Percentiles rank a stretch among this genome's conserved stretches.
These are phyloP conservation scores for Gadus macrocephalus DNA, from an alignment of 2,113 vertebrate species.

Conservation along the genomic window DNA sequence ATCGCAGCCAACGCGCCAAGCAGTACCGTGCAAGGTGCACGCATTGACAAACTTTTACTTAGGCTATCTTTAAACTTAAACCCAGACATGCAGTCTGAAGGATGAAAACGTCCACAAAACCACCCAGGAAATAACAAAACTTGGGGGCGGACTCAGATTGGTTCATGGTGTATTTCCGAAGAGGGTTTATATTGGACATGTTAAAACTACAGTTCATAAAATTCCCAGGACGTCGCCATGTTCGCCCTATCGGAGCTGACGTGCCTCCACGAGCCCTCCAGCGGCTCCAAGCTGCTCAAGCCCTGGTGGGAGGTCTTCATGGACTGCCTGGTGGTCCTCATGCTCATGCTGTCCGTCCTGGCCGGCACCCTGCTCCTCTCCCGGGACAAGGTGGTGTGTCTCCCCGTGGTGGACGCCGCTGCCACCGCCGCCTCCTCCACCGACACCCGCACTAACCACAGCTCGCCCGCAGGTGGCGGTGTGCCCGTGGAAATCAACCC, in stretches of 20 bases:
- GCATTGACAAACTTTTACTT: too few relatives aligned
- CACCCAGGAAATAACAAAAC: too few relatives aligned
- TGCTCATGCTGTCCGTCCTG: constrained; percentile 77
- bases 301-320: constrained; percentile 86
- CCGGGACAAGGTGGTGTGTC: constrained; percentile 72
- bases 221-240: constrained; percentile 56
- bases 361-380: constrained; percentile 77
- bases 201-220: too few relatives aligned
- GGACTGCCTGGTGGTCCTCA: constrained; percentile 78
- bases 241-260: constrained; percentile 76
- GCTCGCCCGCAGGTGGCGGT: neutral
- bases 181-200: too few relatives aligned
- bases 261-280: constrained; percentile 63
- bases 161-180: too few relatives aligned
- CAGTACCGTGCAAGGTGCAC: too few relatives aligned
- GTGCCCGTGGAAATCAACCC: neutral
- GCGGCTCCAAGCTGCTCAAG: constrained; percentile 71
- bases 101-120: too few relatives aligned
- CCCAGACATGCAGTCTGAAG: too few relatives aligned
- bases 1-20: neutral
- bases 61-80: too few relatives aligned
- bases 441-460: constrained; percentile 10
- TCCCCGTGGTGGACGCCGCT: constrained; percentile 57
- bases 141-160: too few relatives aligned
- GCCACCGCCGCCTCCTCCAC: neutral